Percentiles rank a stretch among this genome's conserved stretches.
These are phyloP conservation scores for Syngnathus scovelli DNA, from an alignment of 2,113 vertebrate genomes.

Conservation along the genomic window DNA sequence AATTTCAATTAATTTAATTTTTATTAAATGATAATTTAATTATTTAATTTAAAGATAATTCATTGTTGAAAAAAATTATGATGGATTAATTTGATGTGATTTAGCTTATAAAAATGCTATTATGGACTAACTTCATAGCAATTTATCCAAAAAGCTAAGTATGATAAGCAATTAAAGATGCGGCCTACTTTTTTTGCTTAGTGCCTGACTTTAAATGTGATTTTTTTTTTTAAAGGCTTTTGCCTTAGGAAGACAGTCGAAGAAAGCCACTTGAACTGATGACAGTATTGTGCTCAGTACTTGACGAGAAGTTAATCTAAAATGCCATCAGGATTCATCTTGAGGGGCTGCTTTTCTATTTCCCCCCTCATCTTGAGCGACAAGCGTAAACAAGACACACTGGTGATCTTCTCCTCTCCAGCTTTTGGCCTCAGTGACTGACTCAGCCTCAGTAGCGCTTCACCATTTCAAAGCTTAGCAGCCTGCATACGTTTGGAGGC, in stretches of 20 bases:
- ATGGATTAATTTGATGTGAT: too few species aligned
- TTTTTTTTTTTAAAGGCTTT: neutral
- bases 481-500: conserved; percentile 25
- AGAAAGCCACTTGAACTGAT: neutral
- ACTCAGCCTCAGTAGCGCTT: conserved; percentile 24
- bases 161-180: too few species aligned
- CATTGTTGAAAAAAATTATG: too few species aligned
- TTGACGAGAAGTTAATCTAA: conserved; percentile 9
- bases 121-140: too few species aligned
- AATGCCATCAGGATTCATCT: neutral
- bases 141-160: too few species aligned
- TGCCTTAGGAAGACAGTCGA: neutral
- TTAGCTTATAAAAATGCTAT: too few species aligned
- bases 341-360: conserved; percentile 1
- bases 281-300: neutral
- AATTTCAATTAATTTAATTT: too few species aligned
- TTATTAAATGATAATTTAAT: too few species aligned
- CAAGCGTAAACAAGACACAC: neutral
- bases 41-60: too few species aligned
- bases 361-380: conserved; percentile 10
- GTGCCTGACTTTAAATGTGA: too few species aligned
- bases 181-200: too few species aligned
- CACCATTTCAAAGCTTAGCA: conserved; percentile 34
- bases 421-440: conserved; percentile 22
- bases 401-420: conserved; percentile 8